Conservation (phyloP, 2,797 vertebrate genomes). For the Todus mexicanus region DNA sequence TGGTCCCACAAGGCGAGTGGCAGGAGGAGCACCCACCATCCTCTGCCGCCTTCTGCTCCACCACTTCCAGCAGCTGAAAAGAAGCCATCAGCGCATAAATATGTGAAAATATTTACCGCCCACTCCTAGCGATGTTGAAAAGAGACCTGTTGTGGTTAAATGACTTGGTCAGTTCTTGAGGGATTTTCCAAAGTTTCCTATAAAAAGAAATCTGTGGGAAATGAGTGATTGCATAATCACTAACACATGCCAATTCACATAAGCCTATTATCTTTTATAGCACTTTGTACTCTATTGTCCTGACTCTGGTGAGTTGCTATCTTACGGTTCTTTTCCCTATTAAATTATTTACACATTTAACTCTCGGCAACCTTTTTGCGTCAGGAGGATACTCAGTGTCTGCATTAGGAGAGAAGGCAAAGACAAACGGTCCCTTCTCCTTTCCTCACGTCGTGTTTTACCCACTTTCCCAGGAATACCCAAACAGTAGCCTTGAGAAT, state of each 20-base stretch:
- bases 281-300: slow-evolving; percentile 66
- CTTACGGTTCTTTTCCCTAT: slow-evolving; percentile 47
- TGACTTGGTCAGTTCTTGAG: slow-evolving; percentile 74
- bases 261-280: slow-evolving; percentile 75
- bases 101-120: slow-evolving; percentile 59
- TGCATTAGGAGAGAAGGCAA: not conserved
- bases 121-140: slow-evolving; percentile 73
- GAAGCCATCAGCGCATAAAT: not conserved
- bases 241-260: slow-evolving; percentile 77
- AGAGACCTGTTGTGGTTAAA: slow-evolving; percentile 81
- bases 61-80: slow-evolving; percentile 20
- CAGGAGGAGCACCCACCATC: not conserved
- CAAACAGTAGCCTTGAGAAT: not conserved
- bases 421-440: not conserved
- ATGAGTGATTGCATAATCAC: slow-evolving; percentile 77
- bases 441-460: not conserved
- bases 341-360: slow-evolving; percentile 50
- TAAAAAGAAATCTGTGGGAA: slow-evolving; percentile 82
- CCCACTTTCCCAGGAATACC: not conserved
- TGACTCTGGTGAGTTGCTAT: slow-evolving; percentile 53
- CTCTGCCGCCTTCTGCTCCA: not conserved
- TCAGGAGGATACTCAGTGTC: not conserved
- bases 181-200: slow-evolving; percentile 79
- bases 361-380: not conserved
- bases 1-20: not conserved